phyloP scores from a whole-genome alignment of 2,113 vertebrate genomes.

The Neodon shergylaensis region DNA sequence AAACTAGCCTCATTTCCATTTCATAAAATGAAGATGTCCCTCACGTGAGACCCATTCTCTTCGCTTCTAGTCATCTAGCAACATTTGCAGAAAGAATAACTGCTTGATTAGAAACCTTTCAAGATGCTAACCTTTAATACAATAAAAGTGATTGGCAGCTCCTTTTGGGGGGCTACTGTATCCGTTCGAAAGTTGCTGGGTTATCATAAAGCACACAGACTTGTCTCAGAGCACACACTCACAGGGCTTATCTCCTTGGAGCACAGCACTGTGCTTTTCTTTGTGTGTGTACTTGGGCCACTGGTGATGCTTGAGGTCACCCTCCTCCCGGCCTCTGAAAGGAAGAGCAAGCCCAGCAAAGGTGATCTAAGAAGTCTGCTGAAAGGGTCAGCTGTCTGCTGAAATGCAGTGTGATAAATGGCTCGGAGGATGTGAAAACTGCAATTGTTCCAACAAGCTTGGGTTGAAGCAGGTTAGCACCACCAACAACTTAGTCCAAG shows the following conservation, averaged over 20 bases:
- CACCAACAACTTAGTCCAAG: background rate
- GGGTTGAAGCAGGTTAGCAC: background rate
- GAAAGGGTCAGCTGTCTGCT: background rate
- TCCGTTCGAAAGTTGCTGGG: background rate
- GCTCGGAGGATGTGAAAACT: background rate
- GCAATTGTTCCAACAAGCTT: slow-evolving; percentile 12
- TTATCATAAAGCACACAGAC: background rate
- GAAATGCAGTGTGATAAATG: background rate
- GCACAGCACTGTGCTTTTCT: background rate
- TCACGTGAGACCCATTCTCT: slow-evolving; percentile 77
- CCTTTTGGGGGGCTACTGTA: background rate
- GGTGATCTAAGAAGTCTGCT: background rate
- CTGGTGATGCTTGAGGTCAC: background rate
- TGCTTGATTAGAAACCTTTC: slow-evolving; percentile 66
- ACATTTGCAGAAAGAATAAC: slow-evolving; percentile 70
- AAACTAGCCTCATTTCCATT: slow-evolving; percentile 4
- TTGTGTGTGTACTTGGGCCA: background rate
- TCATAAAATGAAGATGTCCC: background rate
- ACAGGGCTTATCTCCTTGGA: too few species aligned
- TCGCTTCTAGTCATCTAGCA: slow-evolving; percentile 57
- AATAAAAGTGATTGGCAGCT: slow-evolving; percentile 3
- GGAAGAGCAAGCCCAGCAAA: background rate
- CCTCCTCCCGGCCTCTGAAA: background rate
- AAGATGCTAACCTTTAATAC: slow-evolving; percentile 63
- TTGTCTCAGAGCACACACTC: background rate